These are phyloP conservation scores for Oreochromis tanganicae DNA, from an alignment of 2,113 vertebrate genomes.

Conservation along the genomic window DNA sequence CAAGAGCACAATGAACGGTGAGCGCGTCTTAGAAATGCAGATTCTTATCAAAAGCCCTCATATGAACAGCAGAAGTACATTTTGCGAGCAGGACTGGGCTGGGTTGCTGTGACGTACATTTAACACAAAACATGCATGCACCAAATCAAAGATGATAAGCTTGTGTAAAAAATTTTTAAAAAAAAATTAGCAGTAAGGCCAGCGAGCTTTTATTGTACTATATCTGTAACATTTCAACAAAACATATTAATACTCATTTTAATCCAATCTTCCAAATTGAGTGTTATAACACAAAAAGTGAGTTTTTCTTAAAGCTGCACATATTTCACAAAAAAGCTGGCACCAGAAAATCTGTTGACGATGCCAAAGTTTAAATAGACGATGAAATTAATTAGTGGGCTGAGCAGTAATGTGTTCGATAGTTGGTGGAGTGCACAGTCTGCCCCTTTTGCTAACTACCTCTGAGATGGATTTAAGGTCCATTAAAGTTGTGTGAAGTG, in stretches of 20 bases:
- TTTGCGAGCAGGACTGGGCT: neutral
- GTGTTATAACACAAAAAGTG: neutral
- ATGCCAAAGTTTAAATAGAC: neutral
- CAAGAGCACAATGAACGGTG: constrained; percentile 98
- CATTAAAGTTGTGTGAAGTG: neutral
- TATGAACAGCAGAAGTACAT: neutral
- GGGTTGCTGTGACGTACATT: neutral
- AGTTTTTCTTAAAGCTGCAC: neutral
- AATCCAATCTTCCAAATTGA: neutral
- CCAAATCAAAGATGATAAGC: neutral
- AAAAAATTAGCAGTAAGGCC: neutral
- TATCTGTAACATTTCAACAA: neutral
- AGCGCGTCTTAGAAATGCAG: neutral
- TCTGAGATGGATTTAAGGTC: neutral
- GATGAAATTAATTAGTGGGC: neutral
- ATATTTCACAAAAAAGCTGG: neutral
- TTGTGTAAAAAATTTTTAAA: neutral
- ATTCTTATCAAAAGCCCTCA: neutral
- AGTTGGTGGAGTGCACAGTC: neutral
- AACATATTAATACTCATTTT: neutral
- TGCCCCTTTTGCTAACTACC: neutral
- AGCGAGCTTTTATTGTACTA: neutral
- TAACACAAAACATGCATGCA: neutral
- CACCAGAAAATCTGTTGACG: neutral
- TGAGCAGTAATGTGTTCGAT: constrained; percentile 39